These are phyloP conservation scores for Grapholita molesta DNA, from an alignment of 1,140 invertebrate genomes.

Conservation along the genomic window DNA sequence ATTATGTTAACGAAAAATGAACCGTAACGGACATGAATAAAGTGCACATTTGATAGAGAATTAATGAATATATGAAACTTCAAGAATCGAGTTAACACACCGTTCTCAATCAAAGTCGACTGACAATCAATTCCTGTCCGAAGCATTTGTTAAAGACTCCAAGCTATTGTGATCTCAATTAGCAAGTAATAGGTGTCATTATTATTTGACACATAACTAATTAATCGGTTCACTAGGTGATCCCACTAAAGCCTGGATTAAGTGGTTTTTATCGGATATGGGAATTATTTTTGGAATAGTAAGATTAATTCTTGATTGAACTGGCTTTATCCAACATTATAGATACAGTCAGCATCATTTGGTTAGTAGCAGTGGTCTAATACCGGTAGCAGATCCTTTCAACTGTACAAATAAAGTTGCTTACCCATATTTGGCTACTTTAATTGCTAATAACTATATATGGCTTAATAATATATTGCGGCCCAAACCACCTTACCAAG, in stretches of 20 bases:
- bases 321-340: too few species aligned
- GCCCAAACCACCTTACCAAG: too few species aligned
- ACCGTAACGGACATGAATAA: background rate
- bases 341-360: too few species aligned
- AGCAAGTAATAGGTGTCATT: background rate
- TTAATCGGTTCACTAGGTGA: background rate
- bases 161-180: background rate
- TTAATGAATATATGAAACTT: background rate
- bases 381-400: too few species aligned
- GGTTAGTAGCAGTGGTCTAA: too few species aligned
- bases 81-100: background rate
- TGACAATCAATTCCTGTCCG: background rate
- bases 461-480: too few species aligned
- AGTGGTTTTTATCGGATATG: background rate
- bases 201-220: background rate
- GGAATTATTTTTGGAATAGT: background rate
- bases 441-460: too few species aligned
- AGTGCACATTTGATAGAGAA: too few species aligned
- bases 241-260: background rate
- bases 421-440: too few species aligned
- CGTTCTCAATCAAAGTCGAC: background rate
- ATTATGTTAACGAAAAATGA: background rate
- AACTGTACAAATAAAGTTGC: too few species aligned
- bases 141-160: background rate
- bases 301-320: background rate